These are phyloP conservation scores for Aproaerema taeniolella DNA, from an alignment of 2,888 invertebrate species.

Conservation along the genomic window DNA sequence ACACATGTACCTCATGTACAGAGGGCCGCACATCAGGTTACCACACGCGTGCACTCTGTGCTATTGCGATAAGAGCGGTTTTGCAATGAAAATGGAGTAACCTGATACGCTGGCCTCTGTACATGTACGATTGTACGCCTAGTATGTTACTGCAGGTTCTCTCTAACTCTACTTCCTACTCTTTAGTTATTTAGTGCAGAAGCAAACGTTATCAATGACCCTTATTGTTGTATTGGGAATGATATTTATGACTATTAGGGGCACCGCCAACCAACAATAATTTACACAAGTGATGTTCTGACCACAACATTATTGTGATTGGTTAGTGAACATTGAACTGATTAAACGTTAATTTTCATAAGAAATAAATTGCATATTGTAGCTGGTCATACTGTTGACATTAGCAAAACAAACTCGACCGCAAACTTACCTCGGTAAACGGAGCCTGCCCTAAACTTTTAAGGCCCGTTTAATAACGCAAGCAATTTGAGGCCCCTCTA, in stretches of 20 bases:
- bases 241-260: constrained; percentile 10
- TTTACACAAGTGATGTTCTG: background rate
- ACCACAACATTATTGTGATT: background rate
- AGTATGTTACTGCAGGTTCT: no score
- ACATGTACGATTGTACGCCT: background rate
- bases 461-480: constrained; percentile 71
- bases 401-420: constrained; percentile 64
- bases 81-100: no score
- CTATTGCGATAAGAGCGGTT: no score
- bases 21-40: no score
- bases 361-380: background rate
- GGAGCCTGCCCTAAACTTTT: constrained; percentile 70
- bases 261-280: constrained; percentile 5
- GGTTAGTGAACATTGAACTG: background rate
- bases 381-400: constrained; percentile 44
- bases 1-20: no score
- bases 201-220: constrained; percentile 10
- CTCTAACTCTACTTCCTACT: constrained; percentile 9
- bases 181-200: constrained; percentile 5
- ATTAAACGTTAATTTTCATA: no score
- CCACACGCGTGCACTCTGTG: no score
- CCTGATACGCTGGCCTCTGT: no score
- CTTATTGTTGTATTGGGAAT: constrained; percentile 8
- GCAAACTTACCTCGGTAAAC: constrained; percentile 68
- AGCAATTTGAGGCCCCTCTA: constrained; percentile 71